phyloP scores from a whole-genome alignment of 2,113 vertebrate genomes.

The Gallinago paraguaiae region DNA sequence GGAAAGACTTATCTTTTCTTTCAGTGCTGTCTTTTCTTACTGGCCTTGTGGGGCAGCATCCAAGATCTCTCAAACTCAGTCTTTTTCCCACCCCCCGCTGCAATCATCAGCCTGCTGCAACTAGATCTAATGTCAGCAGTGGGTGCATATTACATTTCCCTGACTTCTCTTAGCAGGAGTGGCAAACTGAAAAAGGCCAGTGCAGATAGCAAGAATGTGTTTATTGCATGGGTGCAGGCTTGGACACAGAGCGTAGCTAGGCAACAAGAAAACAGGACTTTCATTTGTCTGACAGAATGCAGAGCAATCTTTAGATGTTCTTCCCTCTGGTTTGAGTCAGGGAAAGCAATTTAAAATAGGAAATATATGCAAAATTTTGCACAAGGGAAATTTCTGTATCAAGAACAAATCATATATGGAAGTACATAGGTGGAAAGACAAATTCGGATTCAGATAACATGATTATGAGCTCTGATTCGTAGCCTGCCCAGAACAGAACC shows the following conservation, averaged over 20 bases:
- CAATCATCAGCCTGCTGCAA: neutral
- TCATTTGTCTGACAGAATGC: neutral
- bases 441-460: neutral
- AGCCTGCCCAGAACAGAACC: neutral
- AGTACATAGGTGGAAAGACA: neutral
- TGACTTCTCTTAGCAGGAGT: neutral
- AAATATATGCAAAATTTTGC: neutral
- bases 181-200: neutral
- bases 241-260: neutral
- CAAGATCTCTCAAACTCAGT: neutral
- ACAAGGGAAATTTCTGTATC: neutral
- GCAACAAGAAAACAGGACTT: slow-evolving; percentile 1
- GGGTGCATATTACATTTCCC: neutral
- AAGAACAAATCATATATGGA: neutral
- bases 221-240: neutral
- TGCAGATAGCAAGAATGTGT: neutral
- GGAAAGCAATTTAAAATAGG: neutral
- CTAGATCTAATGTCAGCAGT: neutral
- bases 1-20: neutral
- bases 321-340: neutral
- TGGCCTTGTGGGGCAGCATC: neutral
- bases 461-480: neutral
- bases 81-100: neutral
- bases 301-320: neutral
- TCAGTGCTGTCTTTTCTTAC: neutral